Percentiles rank a stretch among this genome's conserved stretches.
Conservation (phyloP, 2,797 vertebrate genomes). For the Micropoecilia bifurca region DNA sequence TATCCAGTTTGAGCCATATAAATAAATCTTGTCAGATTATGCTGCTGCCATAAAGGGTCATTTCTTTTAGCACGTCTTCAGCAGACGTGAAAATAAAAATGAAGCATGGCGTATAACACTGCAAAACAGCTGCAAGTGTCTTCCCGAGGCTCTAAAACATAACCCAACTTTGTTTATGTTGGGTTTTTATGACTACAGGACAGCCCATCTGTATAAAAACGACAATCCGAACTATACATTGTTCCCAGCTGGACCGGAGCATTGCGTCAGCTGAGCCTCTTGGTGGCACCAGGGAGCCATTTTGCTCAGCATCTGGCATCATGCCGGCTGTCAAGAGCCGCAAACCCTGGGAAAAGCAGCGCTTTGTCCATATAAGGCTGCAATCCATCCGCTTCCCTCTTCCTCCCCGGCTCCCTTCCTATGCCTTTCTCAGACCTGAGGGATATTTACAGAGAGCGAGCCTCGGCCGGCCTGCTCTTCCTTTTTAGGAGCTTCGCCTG, state of each 20-base stretch:
- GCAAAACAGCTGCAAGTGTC: neutral
- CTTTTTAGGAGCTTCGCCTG: slow-evolving; percentile 86
- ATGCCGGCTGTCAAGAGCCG: slow-evolving; percentile 75
- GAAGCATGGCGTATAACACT: neutral
- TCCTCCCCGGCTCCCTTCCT: slow-evolving; percentile 79
- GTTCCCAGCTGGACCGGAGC: slow-evolving; percentile 16
- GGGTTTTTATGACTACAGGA: neutral
- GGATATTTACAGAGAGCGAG: slow-evolving; percentile 86
- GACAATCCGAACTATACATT: neutral
- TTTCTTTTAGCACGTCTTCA: neutral
- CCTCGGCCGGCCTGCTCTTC: slow-evolving; percentile 75
- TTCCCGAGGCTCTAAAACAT: neutral
- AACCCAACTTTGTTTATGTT: neutral
- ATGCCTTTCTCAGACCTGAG: slow-evolving; percentile 81
- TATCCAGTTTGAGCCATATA: neutral
- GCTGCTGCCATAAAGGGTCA: neutral
- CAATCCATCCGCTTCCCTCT: slow-evolving; percentile 85
- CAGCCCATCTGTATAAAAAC: neutral
- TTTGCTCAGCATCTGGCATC: slow-evolving; percentile 63
- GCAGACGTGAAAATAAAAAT: neutral
- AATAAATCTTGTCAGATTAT: neutral
- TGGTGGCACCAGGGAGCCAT: slow-evolving; percentile 70
- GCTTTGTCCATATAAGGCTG: slow-evolving; percentile 87
- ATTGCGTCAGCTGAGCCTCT: slow-evolving; percentile 44
- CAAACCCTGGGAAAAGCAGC: slow-evolving; percentile 85